Evolutionary conservation across 2,113 vertebrate genomes (phyloP).

Genomic region (Coptodon rendalli): DNA sequence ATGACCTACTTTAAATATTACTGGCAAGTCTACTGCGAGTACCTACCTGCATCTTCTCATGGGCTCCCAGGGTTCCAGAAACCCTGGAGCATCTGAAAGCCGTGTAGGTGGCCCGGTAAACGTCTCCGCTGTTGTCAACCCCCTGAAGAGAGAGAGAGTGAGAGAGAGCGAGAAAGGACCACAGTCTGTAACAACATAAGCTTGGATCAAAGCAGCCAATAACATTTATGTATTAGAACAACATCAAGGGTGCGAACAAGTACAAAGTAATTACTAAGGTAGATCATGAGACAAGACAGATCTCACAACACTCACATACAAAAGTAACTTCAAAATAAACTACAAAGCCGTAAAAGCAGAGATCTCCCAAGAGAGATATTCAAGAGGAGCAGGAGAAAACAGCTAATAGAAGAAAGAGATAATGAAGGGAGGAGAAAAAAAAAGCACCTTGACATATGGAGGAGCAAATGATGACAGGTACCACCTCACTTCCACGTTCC

Average conservation of each 20-base stretch:
- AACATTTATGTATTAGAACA: not conserved
- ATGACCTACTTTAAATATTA: not conserved
- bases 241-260: not conserved
- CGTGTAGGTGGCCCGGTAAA: constrained; percentile 86
- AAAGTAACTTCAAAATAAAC: not conserved
- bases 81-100: constrained; percentile 82
- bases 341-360: not conserved
- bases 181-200: not conserved
- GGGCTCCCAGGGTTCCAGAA: constrained; percentile 78
- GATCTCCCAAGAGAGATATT: not conserved
- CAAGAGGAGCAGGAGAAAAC: not conserved
- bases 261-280: not conserved
- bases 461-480: constrained; percentile 88
- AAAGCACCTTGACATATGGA: constrained; percentile 86
- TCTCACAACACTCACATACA: not conserved
- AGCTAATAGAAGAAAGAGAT: not conserved
- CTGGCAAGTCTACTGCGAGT: not conserved
- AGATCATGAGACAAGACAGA: not conserved
- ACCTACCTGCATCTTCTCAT: constrained; percentile 79
- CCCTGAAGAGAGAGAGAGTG: constrained; percentile 64
- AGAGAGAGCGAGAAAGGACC: not conserved
- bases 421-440: not conserved
- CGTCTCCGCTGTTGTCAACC: constrained; percentile 78
- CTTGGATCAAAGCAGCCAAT: not conserved
- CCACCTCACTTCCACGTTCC: constrained; percentile 82